Conservation (phyloP, 2,888 invertebrate species). For the Leucoma salicis region DNA sequence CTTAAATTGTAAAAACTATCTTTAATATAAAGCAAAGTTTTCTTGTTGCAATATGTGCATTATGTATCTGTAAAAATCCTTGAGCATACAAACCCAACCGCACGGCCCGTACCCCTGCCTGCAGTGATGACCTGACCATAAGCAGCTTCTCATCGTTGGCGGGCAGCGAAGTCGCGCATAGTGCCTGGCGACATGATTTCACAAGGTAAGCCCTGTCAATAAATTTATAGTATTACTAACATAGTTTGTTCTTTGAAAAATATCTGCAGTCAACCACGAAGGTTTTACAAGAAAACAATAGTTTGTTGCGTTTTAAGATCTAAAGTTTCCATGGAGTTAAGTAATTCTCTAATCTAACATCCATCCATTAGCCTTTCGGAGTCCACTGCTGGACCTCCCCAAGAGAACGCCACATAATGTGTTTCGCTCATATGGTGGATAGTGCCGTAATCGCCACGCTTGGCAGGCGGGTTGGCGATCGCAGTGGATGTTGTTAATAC, state of each 20-base stretch:
- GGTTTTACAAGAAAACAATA: too few species aligned
- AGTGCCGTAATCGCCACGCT: too few species aligned
- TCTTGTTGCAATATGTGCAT: slow-evolving; percentile 59
- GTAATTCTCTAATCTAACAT: too few species aligned
- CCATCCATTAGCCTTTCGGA: too few species aligned
- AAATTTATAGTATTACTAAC: slow-evolving; percentile 1
- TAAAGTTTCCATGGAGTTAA: too few species aligned
- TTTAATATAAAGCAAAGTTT: slow-evolving; percentile 23
- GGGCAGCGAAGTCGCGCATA: slow-evolving; percentile 61
- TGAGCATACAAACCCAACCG: slow-evolving; percentile 61
- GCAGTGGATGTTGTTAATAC: too few species aligned
- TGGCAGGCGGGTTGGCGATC: too few species aligned
- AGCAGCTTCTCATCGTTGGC: slow-evolving; percentile 71
- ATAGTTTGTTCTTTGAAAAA: background rate
- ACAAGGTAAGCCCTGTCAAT: slow-evolving; percentile 59
- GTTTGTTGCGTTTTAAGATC: too few species aligned
- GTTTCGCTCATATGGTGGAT: too few species aligned
- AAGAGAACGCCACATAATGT: too few species aligned
- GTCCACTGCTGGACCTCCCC: too few species aligned
- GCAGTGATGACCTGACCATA: slow-evolving; percentile 73
- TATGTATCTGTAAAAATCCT: slow-evolving; percentile 68
- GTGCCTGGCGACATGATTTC: slow-evolving; percentile 74
- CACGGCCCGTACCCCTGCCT: slow-evolving; percentile 63
- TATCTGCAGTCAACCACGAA: background rate
- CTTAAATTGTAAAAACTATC: slow-evolving; percentile 16